Evolutionary conservation across 2,888 invertebrate species (phyloP), one percentile per base, ranked within the genome.

Genomic region (Escarpia spicata): DNA sequence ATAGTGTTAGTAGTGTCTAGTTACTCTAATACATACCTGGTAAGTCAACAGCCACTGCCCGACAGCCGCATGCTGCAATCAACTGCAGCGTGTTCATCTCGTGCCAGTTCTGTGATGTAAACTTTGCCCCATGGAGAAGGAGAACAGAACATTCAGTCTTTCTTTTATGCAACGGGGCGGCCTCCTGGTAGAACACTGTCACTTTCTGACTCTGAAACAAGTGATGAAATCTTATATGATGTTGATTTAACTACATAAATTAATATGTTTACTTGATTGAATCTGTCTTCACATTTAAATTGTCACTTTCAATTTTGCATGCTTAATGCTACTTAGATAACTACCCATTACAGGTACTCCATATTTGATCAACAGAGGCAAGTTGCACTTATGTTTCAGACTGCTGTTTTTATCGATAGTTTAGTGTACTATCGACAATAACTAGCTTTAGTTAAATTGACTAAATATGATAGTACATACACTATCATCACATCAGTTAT

Each of bases 101-200:
- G 19, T 95, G 93, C 97, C 97, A 97, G 75, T 96, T 96, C 93
- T 96, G 93, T 0, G 97, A 97, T 6, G 95, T 95, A 94, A 97
- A 97, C n/a, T 95, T 94, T 91, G 95, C 95, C 3, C 97, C 97
- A 95, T 97, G 97, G 4, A 97, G 95, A 19, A 97, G 95, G 3
- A 97, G 94, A 3, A 97, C 94, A 37, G 75, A 75, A n/a, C 75
- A 75, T 2, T 26, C 19, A 19, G 75, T 4, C 26, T 19, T 19
- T 75, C 26, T 26, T 75, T 26, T 6, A 1, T 75, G 75, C 75
- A 75, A 6, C 26, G 75, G 75, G 9, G 43, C n/a, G n/a, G 45
- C 52, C 8, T 91, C 52, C 91, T 12, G 44, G 91, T 91, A 52
- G 91, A 43, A 52, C n/a, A 44, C 91, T 43, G 43, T 91, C 75